Conservation (phyloP, 2,797 vertebrate genomes). For the Cygnus olor region DNA sequence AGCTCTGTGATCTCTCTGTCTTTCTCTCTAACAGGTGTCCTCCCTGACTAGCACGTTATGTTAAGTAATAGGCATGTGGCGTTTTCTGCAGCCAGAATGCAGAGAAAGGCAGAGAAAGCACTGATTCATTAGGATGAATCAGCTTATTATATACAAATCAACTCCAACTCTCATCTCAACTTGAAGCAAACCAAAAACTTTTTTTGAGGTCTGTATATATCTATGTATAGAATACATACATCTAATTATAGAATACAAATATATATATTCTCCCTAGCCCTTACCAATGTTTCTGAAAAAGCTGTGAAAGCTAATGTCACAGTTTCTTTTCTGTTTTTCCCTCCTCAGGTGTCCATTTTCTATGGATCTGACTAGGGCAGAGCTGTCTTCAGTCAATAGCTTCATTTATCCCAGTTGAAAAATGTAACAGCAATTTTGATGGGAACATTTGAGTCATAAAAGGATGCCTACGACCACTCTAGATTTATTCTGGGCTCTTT, state of each 20-base stretch:
- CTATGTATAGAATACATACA: not conserved
- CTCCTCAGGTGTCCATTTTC: not conserved
- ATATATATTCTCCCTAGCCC: not conserved
- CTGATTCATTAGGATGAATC: not conserved
- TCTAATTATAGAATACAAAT: not conserved
- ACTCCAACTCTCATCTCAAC: not conserved
- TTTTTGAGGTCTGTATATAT: not conserved
- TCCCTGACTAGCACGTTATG: not conserved
- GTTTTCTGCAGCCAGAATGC: slow-evolving; percentile 17
- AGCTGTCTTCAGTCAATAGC: not conserved
- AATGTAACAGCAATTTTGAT: not conserved
- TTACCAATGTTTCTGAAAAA: not conserved
- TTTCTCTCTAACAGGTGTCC: not conserved
- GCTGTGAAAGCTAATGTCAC: not conserved
- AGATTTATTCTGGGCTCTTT: not conserved
- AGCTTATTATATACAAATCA: slow-evolving; percentile 1
- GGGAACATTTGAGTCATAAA: slow-evolving; percentile 19
- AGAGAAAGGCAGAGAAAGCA: not conserved
- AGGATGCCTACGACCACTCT: not conserved
- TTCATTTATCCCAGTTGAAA: slow-evolving; percentile 6
- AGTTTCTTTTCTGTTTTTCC: not conserved
- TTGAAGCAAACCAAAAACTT: not conserved
- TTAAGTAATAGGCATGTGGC: slow-evolving; percentile 19
- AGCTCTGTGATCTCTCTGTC: slow-evolving; percentile 48
- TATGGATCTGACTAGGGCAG: not conserved